Conservation (phyloP, 2,797 vertebrate genomes). For the Mycteria americana region DNA sequence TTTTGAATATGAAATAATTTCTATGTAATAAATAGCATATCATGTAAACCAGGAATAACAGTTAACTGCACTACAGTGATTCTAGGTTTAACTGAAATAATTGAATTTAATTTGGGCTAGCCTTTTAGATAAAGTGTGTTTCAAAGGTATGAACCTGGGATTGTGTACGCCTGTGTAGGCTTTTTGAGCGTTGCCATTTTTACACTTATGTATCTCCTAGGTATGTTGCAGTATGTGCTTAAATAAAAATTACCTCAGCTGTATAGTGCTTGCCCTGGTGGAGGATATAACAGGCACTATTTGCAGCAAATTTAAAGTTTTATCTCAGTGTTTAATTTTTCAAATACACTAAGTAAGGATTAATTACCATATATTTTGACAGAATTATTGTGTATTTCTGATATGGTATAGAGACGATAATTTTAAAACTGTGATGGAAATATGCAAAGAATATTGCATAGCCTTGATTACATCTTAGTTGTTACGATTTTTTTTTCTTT, state of each 20-base stretch:
- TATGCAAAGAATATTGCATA: not conserved
- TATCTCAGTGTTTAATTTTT: not conserved
- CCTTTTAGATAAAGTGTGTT: not conserved
- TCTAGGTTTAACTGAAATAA: not conserved
- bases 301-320: not conserved
- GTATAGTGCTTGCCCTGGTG: not conserved
- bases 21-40: not conserved
- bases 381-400: not conserved
- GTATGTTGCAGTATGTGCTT: not conserved
- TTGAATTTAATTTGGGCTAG: not conserved
- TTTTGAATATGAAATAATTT: not conserved
- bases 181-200: not conserved
- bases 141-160: not conserved
- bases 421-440: not conserved
- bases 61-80: not conserved
- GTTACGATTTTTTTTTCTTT: not conserved
- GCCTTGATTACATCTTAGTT: not conserved
- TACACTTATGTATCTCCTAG: not conserved
- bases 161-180: rapidly evolving
- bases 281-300: not conserved
- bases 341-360: not conserved
- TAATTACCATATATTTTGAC: not conserved
- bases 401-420: not conserved
- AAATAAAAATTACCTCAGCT: not conserved
- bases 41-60: not conserved